Conservation (phyloP, 2,888 invertebrate genomes). For the Meta bourneti region DNA sequence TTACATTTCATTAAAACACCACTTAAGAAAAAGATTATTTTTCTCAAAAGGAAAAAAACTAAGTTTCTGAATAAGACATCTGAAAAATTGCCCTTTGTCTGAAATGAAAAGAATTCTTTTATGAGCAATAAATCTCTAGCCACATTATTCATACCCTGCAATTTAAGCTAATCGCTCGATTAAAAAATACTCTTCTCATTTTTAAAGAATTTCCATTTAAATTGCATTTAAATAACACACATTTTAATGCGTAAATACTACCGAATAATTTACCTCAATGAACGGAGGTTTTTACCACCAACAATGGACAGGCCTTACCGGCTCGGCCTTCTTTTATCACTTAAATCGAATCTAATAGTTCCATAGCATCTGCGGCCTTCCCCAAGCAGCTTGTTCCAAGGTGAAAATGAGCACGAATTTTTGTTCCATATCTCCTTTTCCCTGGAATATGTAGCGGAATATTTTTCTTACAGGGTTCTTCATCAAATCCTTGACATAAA, state of each 20-base stretch:
- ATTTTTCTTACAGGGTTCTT: not conserved
- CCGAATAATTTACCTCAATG: not conserved
- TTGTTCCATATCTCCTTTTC: not conserved
- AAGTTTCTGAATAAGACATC: not conserved
- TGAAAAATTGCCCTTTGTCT: not conserved
- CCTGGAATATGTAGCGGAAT: not conserved
- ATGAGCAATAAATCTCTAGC: not conserved
- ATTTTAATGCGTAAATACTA: not conserved
- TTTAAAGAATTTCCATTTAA: not conserved
- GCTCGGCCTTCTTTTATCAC: constrained; percentile 1
- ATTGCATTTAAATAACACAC: not conserved
- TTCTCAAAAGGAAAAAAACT: not conserved
- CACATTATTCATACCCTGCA: not conserved
- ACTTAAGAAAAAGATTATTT: not conserved
- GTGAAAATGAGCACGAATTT: constrained; percentile 16
- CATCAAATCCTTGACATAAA: constrained; percentile 52
- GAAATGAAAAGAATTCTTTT: not conserved
- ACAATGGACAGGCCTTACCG: not conserved
- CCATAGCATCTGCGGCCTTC: constrained; percentile 15
- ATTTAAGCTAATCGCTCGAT: not conserved
- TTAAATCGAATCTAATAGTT: not conserved
- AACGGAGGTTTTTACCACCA: not conserved
- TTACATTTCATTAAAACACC: too few relatives aligned
- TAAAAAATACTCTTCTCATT: not conserved
- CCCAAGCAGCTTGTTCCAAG: constrained; percentile 14